Base-by-base conservation (phyloP, 2,888 invertebrate species). In the Lycaena phlaeas region DNA sequence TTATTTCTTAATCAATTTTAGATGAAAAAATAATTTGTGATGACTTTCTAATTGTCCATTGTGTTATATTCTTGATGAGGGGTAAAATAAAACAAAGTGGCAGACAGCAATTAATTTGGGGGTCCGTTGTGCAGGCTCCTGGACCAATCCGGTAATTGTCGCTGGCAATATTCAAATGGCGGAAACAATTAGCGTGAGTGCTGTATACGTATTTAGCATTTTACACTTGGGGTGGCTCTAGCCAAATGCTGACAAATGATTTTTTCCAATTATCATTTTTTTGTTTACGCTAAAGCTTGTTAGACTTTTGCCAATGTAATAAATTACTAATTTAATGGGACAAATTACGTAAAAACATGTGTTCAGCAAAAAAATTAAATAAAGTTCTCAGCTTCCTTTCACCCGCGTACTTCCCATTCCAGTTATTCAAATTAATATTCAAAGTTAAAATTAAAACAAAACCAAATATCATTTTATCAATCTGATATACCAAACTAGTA, bases 181-280 rank as follows among this genome's bases (percentile, higher is more conserved):
- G 77, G 73, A 75, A 82, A 85, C 77, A 85, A 85, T 85, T 85
- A 85, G 65, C 58, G 59, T 68, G 66, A 85, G 85, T 85, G 85
- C 82, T 71, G 59, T 57, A n/a, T n/a, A 57, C 62, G 59, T 55
- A 65, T 64, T 68, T 61, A 54, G 55, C 56, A 46, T 52, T 52
- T 52, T 41, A 46, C 47, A 46, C 45, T 50, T 37, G 43, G 48
- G 43, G 47, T 42, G 37, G 44, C 43, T n/a, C n/a, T 40, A 42
- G 45, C 42, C 45, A 45, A 44, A 26, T 36, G 25, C 26, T 31
- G 18, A 18, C 17, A 31, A 15, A 25, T 34, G 14, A 40, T 40
- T 18, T 40, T 15, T 29, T 38, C n/a, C 15, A 6, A 14, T 4
- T 30, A 30, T 30, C 15, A 15, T 14, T 30, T 15, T n/a, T 30